A percentile compares a stretch with the other conserved stretches of the same genome.
Evolutionary conservation across 2,888 invertebrate genomes (phyloP).

Genomic region (Meteorus colon): DNA sequence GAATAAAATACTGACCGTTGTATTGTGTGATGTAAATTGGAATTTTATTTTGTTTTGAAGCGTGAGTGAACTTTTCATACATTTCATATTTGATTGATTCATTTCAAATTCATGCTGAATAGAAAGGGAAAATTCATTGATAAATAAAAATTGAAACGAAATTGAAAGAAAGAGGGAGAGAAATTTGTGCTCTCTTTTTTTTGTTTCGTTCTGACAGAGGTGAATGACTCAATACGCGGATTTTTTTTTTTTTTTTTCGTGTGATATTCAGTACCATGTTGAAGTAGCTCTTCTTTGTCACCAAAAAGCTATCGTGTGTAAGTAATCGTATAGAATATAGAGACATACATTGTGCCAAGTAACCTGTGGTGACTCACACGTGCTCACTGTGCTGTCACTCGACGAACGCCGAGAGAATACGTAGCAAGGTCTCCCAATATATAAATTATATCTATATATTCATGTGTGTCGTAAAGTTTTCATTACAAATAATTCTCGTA

Average conservation of each 20-base stretch:
- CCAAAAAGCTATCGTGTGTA: constrained; percentile 46
- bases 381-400: constrained; percentile 40
- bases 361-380: constrained; percentile 40
- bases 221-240: background rate
- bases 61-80: too few relatives aligned
- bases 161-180: background rate
- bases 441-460: constrained; percentile 5
- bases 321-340: constrained; percentile 48
- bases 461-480: constrained; percentile 16
- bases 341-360: constrained; percentile 42
- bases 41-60: background rate
- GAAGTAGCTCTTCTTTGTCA: constrained; percentile 40
- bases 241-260: constrained; percentile 14
- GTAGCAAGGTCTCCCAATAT: constrained; percentile 32
- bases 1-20: background rate
- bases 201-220: background rate
- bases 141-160: background rate
- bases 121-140: background rate
- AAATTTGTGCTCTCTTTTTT: background rate
- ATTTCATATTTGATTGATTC: constrained; percentile 43
- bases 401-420: constrained; percentile 48
- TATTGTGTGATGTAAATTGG: constrained; percentile 1
- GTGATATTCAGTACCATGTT: background rate
- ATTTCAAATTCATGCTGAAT: background rate
- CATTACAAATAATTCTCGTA: constrained; percentile 32